These are phyloP conservation scores for Syndactyla subalaris DNA, from an alignment of 2,797 vertebrate species.

Conservation along the genomic window DNA sequence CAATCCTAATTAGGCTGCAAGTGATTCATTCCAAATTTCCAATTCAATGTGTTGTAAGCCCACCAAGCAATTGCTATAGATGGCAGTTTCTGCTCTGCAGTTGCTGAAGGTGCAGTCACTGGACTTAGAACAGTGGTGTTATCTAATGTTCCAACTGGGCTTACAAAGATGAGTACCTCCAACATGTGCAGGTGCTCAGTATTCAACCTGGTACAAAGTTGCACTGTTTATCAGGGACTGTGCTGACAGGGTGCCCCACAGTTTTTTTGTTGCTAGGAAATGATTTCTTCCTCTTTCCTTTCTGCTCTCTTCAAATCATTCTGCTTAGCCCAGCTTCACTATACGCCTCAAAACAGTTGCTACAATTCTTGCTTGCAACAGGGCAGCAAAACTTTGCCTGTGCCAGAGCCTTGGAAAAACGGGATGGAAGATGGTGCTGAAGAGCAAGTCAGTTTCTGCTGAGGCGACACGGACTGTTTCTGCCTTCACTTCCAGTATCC, in stretches of 20 bases:
- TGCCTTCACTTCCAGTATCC: background rate
- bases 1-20: background rate
- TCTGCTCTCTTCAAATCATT: background rate
- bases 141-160: background rate
- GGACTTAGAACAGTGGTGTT: background rate
- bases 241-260: background rate
- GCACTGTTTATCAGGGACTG: background rate
- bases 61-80: background rate
- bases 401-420: background rate
- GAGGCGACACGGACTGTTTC: background rate
- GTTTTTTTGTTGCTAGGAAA: background rate
- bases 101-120: background rate
- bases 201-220: background rate
- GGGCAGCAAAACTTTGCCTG: background rate
- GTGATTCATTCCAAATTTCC: background rate
- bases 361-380: background rate
- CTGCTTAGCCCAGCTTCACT: background rate
- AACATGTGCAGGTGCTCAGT: background rate
- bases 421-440: background rate
- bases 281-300: background rate
- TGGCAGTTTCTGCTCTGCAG: background rate
- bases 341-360: background rate
- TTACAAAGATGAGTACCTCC: background rate
- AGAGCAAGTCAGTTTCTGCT: background rate
- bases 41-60: background rate